Conservation (phyloP, 2,113 vertebrate species). For the Sebastes fasciatus region DNA sequence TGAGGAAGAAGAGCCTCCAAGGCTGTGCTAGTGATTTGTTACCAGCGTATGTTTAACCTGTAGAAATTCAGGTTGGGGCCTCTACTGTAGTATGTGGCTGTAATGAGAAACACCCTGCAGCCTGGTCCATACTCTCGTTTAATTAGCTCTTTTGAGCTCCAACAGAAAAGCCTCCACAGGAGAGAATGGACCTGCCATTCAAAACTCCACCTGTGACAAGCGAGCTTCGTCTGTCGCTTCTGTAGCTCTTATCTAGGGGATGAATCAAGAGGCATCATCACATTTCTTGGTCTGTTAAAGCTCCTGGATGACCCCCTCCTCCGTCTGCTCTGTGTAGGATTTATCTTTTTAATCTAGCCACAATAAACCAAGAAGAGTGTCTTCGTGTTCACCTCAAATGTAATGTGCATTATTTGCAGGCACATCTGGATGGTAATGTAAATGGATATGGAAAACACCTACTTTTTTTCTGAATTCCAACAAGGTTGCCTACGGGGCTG, state of each 20-base stretch:
- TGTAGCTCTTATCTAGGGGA: conserved; percentile 59
- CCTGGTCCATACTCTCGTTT: conserved; percentile 40
- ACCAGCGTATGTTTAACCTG: conserved; percentile 26
- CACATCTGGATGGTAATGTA: conserved; percentile 18
- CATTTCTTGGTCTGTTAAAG: conserved; percentile 60
- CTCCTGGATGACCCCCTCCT: conserved; percentile 25
- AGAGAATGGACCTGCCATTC: conserved; percentile 69
- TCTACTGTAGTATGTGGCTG: conserved; percentile 10
- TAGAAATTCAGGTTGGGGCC: conserved; percentile 15
- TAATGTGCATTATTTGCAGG: conserved; percentile 37
- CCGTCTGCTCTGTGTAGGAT: conserved; percentile 25
- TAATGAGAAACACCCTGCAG: conserved; percentile 47
- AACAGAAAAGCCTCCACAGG: conserved; percentile 50
- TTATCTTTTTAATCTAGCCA: conserved; percentile 58
- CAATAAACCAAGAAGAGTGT: conserved; percentile 44
- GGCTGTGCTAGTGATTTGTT: conserved; percentile 17
- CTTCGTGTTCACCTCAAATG: conserved; percentile 39
- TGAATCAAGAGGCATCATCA: conserved; percentile 72
- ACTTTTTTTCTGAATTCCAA: conserved; percentile 28
- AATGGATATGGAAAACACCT: conserved; percentile 4
- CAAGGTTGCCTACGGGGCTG: background rate
- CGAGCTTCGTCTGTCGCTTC: conserved; percentile 38
- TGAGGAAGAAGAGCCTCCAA: conserved; percentile 18
- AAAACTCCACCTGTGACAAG: conserved; percentile 60
- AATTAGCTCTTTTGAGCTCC: conserved; percentile 59